Base-by-base conservation (phyloP, 2,113 vertebrate species). In the Gavialis gangeticus region DNA sequence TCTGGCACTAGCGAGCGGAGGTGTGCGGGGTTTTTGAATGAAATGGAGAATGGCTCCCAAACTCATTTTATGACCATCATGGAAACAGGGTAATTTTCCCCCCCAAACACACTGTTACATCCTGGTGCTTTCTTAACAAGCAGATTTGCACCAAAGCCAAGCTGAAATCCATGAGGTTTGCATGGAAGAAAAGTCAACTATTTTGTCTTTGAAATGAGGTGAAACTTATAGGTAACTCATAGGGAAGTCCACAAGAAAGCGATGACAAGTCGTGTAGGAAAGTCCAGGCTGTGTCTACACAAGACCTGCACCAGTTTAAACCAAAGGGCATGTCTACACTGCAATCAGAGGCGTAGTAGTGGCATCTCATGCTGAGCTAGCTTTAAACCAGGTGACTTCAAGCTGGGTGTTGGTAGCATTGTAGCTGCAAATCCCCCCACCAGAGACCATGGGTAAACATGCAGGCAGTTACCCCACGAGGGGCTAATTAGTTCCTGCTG, bases 61-160 rank as follows among this genome's bases (percentile, higher is more conserved):
- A 19, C 30, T 8, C 64, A 87, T 63, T 66, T 2, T 46, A 46
- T 59, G 30, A 30, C 22, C 46, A 2, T 58, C 12, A 1, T 66
- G 60, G 75, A 12, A 13, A 24, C 34, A 56, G 75, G 16, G 15
- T 17, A n/a, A 56, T 4, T 80, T 64, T 10, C 12, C 7, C 80
- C 4, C n/a, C 58, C 63, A 80, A 57, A 67, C 55, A 63, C 66
- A 57, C 1, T 0, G 0, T 63, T 11, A 1, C 0, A 0, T 73
- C 62, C 4, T 3, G 58, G 59, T 67, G 9, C 54, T 9, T 0
- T 0, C 5, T 16, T 6, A 34, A 59, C 0, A 0, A 55, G 66
- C 0, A 0, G 79, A n/a, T 0, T 1, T 0, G 0, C n/a, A 14
- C 34, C 6, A 22, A 73, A 73, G 46, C 34, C 46, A 34, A 24